These are phyloP conservation scores for Linepithema humile DNA, from an alignment of 1,140 invertebrate genomes.

Conservation along the genomic window DNA sequence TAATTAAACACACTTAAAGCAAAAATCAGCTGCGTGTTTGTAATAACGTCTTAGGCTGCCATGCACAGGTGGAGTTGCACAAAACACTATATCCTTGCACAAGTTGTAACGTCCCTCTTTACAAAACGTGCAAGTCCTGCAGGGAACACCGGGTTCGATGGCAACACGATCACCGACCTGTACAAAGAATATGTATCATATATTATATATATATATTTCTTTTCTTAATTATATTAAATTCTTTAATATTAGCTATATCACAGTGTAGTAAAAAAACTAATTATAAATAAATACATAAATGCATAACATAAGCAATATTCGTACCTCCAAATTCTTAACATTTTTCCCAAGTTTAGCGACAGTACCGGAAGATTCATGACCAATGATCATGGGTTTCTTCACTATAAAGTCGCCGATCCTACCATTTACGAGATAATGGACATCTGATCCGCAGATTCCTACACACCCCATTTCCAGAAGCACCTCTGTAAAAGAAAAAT, in stretches of 20 bases:
- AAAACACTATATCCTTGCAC: conserved; percentile 94
- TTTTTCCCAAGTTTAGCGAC: conserved; percentile 89
- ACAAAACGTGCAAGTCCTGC: conserved; percentile 93
- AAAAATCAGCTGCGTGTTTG: conserved; percentile 96
- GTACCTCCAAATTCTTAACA: conserved; percentile 90
- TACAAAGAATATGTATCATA: background rate
- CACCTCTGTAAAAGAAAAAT: conserved; percentile 88
- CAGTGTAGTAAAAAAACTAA: background rate
- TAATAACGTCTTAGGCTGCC: conserved; percentile 94
- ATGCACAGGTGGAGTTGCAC: conserved; percentile 95
- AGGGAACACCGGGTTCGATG: conserved; percentile 96
- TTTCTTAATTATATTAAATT: too few relatives aligned
- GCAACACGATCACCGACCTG: conserved; percentile 94
- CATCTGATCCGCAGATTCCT: conserved; percentile 98
- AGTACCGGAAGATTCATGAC: conserved; percentile 94
- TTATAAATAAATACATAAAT: background rate
- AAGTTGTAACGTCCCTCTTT: conserved; percentile 96
- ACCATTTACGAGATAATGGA: conserved; percentile 95
- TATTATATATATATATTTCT: background rate
- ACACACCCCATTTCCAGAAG: conserved; percentile 94
- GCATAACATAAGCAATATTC: background rate
- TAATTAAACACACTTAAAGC: conserved; percentile 90
- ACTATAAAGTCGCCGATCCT: conserved; percentile 93
- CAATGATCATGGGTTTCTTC: conserved; percentile 94
- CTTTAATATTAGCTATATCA: background rate